These are phyloP conservation scores for Sminthopsis crassicaudata DNA, from an alignment of 2,113 vertebrate species.

Conservation along the genomic window DNA sequence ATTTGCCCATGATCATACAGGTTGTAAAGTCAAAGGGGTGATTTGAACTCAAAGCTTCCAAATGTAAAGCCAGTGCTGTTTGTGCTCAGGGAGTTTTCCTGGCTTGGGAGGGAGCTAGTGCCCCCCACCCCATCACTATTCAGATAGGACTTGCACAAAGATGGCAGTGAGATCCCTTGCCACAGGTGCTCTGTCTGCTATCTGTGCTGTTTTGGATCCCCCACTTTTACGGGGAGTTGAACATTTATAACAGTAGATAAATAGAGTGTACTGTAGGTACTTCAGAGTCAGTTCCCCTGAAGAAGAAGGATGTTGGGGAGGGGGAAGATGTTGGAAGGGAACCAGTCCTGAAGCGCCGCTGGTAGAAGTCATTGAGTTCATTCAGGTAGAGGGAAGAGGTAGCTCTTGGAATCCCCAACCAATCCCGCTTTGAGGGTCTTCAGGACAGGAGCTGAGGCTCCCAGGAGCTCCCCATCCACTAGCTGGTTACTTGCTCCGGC, in stretches of 20 bases:
- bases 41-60: background rate
- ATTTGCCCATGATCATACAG: background rate
- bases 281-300: background rate
- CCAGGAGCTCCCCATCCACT: conserved; percentile 34
- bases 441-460: background rate
- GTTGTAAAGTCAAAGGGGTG: background rate
- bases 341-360: background rate
- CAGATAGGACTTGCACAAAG: background rate
- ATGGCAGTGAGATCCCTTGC: background rate
- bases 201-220: background rate
- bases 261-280: background rate
- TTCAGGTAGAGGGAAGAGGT: conserved; percentile 1
- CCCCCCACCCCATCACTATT: background rate
- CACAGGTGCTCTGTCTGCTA: background rate
- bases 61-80: background rate
- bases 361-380: background rate
- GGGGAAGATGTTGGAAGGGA: no score
- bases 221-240: background rate
- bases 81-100: background rate
- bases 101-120: background rate
- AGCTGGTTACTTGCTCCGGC: background rate
- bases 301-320: background rate
- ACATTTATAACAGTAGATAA: background rate
- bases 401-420: background rate
- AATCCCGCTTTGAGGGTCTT: background rate